Evolutionary conservation across 2,888 invertebrate species (phyloP), one percentile per base, ranked within the genome.

Genomic region (Cerastis rubricosa): DNA sequence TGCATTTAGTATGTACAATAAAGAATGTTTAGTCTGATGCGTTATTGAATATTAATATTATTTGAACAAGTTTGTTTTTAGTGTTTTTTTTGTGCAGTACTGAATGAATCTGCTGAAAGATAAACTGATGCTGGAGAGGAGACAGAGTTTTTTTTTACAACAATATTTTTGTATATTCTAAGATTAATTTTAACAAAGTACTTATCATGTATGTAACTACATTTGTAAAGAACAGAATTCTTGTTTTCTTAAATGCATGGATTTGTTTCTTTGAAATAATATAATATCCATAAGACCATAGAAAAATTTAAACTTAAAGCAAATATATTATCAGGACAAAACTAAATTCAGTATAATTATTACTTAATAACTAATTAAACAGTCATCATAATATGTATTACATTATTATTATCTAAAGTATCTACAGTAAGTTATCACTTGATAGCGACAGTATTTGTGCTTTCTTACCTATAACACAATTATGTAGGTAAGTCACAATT

Each of bases 371-470:
- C 54, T 73, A 74, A 75, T 64, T 57, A 76, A 75, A 74, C 71
- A 76, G 74, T 82, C 49, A 76, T 76, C 54, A 57, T 72, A 54
- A 22, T 54, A 40, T 63, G 8, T 43, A 43, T n/a, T 40, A 63
- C 14, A 63, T 63, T 67, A 63, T 49, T 65, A 80, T 51, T 35
- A 64, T 49, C n/a, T 63, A 70, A 63, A 40, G 49, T 78, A 73
- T 63, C 51, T 73, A 86, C 54, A 80, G 66, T 65, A 51, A 78
- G 68, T 68, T 80, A 87, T 87, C 83, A 80, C 80, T 75, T 71
- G 63, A 77, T 72, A 80, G 61, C 61, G 76, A 80, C 83, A 80
- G 68, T 66, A 71, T 78, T 87, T 87, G 88, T 82, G 87, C 88
- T 68, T 61, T 57, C 70, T 74, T 64, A 80, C 76, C 45, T 51